Evolutionary conservation across 2,797 vertebrate genomes (phyloP).

Genomic region (Nyctalus aviator): DNA sequence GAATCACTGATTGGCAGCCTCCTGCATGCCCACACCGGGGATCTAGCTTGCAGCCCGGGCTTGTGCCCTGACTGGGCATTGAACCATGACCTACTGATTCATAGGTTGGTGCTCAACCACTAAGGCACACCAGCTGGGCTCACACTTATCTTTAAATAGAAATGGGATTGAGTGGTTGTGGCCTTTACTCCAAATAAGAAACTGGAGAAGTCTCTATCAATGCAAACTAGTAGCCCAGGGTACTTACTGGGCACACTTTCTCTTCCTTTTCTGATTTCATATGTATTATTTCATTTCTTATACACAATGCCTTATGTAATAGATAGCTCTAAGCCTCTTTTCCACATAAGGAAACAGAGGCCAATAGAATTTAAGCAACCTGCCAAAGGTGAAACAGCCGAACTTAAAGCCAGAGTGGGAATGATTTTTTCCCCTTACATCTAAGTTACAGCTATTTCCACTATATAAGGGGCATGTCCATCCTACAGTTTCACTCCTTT

Average conservation of each 20-base stretch:
- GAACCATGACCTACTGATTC: no score
- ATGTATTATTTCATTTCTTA: background rate
- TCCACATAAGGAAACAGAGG: background rate
- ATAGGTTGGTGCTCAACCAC: no score
- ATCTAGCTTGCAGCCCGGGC: no score
- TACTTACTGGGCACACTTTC: background rate
- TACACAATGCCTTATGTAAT: background rate
- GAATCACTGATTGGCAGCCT: no score
- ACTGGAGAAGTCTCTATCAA: background rate
- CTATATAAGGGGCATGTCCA: background rate
- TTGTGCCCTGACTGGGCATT: no score
- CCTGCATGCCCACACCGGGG: no score
- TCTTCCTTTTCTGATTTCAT: background rate
- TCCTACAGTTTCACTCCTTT: background rate
- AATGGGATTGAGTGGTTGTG: background rate
- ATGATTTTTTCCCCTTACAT: background rate
- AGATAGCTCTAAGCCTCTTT: background rate
- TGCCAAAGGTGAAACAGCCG: background rate
- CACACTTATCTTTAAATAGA: background rate
- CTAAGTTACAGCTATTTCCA: background rate
- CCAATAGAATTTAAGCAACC: background rate
- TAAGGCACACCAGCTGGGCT: no score
- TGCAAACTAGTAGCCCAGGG: background rate
- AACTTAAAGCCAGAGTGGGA: background rate
- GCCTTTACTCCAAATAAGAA: background rate